phyloP scores from a whole-genome alignment of 64 coral and sea anemone genomes.

The Stylophora pistillata region DNA sequence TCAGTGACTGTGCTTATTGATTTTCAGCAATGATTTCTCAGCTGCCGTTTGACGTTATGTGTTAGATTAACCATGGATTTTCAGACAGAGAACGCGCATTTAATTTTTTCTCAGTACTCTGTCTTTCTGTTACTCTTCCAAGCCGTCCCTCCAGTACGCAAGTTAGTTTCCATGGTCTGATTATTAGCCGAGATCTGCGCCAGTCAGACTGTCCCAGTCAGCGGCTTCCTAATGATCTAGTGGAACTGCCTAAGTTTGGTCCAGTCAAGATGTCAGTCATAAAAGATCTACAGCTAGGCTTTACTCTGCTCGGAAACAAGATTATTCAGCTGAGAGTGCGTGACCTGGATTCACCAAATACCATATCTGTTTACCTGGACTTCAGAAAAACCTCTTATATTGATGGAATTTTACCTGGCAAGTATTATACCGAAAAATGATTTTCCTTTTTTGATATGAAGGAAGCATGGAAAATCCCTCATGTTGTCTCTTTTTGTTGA shows the following conservation, averaged over 20 bases:
- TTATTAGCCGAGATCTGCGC: conserved; percentile 64
- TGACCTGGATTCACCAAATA: conserved; percentile 72
- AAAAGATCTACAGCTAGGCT: conserved; percentile 64
- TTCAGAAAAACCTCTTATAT: conserved; percentile 69
- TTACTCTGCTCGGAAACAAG: conserved; percentile 53
- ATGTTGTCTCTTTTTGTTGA: no score
- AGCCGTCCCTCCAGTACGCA: background rate
- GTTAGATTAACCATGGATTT: no score
- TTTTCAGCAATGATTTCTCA: no score
- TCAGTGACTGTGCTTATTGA: no score
- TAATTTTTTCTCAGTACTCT: no score
- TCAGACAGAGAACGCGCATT: no score
- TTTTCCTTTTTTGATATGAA: background rate
- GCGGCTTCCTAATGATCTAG: conserved; percentile 46
- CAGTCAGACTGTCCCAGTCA: conserved; percentile 54
- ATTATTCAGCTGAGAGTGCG: conserved; percentile 62
- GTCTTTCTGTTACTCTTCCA: no score
- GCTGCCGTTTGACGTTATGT: no score
- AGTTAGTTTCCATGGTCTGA: conserved; percentile 70
- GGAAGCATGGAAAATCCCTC: no score
- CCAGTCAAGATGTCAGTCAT: conserved; percentile 31
- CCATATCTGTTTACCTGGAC: conserved; percentile 77
- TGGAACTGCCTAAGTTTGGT: conserved; percentile 77
- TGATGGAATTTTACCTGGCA: conserved; percentile 76
- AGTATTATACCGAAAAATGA: background rate